Percentiles rank a stretch among this genome's conserved stretches.
Evolutionary conservation across 2,113 vertebrate genomes (phyloP).

Genomic region (Neofelis nebulosa): DNA sequence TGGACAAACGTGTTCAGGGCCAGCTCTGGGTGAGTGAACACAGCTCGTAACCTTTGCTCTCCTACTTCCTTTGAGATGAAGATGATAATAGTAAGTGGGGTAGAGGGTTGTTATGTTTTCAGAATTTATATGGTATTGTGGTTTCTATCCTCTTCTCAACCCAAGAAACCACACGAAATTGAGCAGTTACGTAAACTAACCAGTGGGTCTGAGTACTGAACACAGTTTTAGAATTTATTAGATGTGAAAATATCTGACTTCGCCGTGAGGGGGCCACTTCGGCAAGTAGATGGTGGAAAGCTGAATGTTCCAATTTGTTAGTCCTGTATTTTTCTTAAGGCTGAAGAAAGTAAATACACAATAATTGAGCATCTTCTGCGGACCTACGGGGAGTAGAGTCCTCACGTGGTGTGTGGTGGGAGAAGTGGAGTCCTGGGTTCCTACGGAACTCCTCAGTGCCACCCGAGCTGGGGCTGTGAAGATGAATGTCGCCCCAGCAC

Average conservation of each 20-base stretch:
- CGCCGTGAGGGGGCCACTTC: background rate
- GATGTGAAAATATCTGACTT: conserved; percentile 27
- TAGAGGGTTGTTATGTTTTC: conserved; percentile 11
- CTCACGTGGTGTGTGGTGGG: background rate
- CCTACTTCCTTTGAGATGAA: conserved; percentile 49
- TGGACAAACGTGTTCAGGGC: background rate
- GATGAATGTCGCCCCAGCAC: background rate
- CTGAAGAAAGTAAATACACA: background rate
- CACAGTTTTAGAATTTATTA: background rate
- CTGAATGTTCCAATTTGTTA: background rate
- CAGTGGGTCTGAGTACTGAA: background rate
- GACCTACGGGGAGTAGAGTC: background rate
- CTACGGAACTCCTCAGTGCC: background rate
- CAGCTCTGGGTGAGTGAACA: background rate
- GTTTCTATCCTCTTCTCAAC: conserved; percentile 39
- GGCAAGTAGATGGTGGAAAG: background rate
- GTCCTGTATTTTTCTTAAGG: background rate
- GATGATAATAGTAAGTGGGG: background rate
- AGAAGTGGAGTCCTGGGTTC: background rate
- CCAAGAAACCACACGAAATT: conserved; percentile 45
- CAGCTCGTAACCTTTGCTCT: background rate
- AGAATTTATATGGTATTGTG: conserved; percentile 32
- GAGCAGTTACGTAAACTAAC: conserved; percentile 20
- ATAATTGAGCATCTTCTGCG: background rate
- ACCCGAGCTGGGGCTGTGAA: background rate